phyloP scores from a whole-genome alignment of 1,140 invertebrate species.

The Bombus turneri region DNA sequence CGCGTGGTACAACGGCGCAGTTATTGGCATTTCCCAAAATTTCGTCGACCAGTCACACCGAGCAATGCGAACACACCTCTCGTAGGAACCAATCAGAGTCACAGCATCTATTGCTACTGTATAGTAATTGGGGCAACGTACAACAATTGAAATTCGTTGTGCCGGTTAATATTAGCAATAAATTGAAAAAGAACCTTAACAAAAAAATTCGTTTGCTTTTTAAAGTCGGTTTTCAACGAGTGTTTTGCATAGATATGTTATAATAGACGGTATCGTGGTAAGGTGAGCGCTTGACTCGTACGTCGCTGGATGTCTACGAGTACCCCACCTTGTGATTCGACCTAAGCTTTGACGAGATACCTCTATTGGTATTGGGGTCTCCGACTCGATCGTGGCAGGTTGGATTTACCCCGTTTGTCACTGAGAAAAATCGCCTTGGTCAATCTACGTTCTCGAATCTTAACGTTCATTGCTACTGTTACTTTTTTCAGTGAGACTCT shows the following conservation, averaged over 20 bases:
- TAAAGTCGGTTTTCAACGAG: not conserved
- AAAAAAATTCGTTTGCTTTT: conserved; percentile 23
- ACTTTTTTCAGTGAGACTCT: conserved; percentile 25
- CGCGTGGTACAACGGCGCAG: conserved; percentile 44
- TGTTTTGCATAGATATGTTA: not conserved
- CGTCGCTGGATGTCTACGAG: conserved; percentile 37
- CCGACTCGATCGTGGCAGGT: conserved; percentile 67
- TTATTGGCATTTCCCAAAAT: conserved; percentile 46
- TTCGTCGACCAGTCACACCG: conserved; percentile 27
- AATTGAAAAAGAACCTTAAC: not conserved
- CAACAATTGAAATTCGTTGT: conserved; percentile 62
- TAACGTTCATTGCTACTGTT: not conserved
- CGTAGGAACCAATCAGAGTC: conserved; percentile 43
- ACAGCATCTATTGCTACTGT: conserved; percentile 24
- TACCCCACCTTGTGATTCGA: conserved; percentile 46
- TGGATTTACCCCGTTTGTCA: conserved; percentile 59
- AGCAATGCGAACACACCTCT: conserved; percentile 45
- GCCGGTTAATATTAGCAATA: conserved; percentile 44
- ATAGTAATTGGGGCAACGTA: conserved; percentile 62
- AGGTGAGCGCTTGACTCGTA: conserved; percentile 21
- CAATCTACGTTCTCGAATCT: conserved; percentile 3
- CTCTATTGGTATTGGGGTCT: conserved; percentile 58
- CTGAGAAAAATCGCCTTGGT: conserved; percentile 26
- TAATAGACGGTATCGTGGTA: not conserved
- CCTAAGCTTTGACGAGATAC: conserved; percentile 38